A percentile compares a stretch with the other conserved stretches of the same genome.
phyloP scores from a whole-genome alignment of 2,113 vertebrate species.

The Pterocles gutturalis region DNA sequence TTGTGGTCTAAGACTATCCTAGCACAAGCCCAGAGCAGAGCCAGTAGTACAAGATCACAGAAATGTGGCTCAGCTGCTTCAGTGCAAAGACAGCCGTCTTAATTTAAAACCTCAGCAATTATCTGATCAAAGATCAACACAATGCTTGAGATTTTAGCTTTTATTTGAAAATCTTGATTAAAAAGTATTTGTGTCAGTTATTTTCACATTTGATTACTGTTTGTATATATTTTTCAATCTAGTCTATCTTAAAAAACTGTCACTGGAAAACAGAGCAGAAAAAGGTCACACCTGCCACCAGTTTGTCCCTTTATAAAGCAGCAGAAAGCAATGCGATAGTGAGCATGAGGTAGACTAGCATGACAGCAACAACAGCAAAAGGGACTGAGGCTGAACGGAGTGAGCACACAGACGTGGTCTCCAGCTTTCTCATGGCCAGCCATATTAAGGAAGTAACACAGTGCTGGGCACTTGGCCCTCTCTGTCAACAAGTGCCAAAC shows the following conservation, averaged over 20 bases:
- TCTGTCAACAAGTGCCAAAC: background rate
- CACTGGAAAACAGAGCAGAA: background rate
- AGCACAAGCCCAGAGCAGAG: background rate
- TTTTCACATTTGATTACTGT: background rate
- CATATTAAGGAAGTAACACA: background rate
- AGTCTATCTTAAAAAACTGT: background rate
- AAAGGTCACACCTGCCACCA: background rate
- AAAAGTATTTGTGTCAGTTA: background rate
- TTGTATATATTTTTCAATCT: background rate
- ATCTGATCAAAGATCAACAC: background rate
- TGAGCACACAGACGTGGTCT: background rate
- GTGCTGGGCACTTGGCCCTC: background rate
- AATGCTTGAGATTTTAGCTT: background rate
- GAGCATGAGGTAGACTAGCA: background rate
- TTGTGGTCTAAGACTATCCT: background rate
- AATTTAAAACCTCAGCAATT: background rate
- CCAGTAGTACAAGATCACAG: background rate
- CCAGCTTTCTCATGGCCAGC: background rate
- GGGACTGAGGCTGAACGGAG: background rate
- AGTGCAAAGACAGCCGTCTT: background rate
- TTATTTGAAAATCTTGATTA: background rate
- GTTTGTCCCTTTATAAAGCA: background rate
- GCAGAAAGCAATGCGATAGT: background rate
- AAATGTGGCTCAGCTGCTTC: background rate
- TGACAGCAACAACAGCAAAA: background rate